Conservation (phyloP, 2,888 invertebrate genomes). For the Caenorhabditis imperialis region DNA sequence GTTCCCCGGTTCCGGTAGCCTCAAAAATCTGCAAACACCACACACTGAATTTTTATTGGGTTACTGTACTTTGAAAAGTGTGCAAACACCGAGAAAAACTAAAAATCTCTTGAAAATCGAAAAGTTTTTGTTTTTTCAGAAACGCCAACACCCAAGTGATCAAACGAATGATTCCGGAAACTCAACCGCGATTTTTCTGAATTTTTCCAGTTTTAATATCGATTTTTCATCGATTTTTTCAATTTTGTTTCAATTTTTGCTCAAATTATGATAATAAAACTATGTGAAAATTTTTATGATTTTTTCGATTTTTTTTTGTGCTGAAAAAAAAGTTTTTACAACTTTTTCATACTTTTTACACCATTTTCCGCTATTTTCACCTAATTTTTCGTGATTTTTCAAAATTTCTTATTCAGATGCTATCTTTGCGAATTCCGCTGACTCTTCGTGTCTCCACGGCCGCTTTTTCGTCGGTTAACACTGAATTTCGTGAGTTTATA, state of each 20-base stretch:
- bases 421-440: conserved; percentile 16
- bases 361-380: background rate
- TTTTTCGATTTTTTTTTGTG: background rate
- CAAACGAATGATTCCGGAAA: background rate
- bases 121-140: conserved; percentile 11
- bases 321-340: background rate
- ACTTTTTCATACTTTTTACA: background rate
- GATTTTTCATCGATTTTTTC: background rate
- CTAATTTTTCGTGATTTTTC: too few relatives aligned
- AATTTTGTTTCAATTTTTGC: background rate
- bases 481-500: conserved; percentile 39
- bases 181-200: background rate
- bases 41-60: too few relatives aligned
- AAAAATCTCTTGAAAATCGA: too few relatives aligned
- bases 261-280: conserved; percentile 3
- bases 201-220: background rate
- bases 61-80: too few relatives aligned
- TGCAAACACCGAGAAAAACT: too few relatives aligned
- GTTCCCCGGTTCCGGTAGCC: too few relatives aligned
- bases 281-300: background rate
- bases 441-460: conserved; percentile 11
- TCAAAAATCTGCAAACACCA: too few relatives aligned
- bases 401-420: conserved; percentile 19
- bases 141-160: conserved; percentile 10
- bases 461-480: conserved; percentile 16